Percentiles rank a stretch among this genome's conserved stretches.
Evolutionary conservation across 1,140 invertebrate species (phyloP).

Genomic region (Atta cephalotes): DNA sequence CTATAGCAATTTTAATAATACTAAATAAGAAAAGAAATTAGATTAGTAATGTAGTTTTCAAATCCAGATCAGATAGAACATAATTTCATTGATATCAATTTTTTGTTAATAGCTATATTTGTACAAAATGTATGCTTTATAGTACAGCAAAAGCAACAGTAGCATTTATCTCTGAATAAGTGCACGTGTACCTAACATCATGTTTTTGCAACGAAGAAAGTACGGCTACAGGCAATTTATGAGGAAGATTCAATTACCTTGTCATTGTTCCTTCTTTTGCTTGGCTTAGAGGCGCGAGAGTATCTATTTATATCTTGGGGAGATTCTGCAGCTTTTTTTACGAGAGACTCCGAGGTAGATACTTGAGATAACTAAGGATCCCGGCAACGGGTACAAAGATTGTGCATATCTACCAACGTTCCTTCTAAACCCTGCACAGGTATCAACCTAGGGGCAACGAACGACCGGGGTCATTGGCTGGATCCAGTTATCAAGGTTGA

Average conservation of each 20-base stretch:
- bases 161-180: not conserved
- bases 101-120: not conserved
- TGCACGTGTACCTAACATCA: not conserved
- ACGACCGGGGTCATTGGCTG: slow-evolving; percentile 76
- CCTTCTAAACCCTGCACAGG: slow-evolving; percentile 67
- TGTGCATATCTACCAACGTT: slow-evolving; percentile 51
- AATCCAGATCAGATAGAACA: not conserved
- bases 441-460: slow-evolving; percentile 71
- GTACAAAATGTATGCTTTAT: not conserved
- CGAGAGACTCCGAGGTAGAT: slow-evolving; percentile 30
- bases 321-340: slow-evolving; percentile 49
- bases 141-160: not conserved
- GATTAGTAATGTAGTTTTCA: not conserved
- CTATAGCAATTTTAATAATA: not conserved
- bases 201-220: slow-evolving; percentile 33
- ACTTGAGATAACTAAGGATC: slow-evolving; percentile 40
- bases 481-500: slow-evolving; percentile 79
- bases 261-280: slow-evolving; percentile 45
- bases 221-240: not conserved
- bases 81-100: not conserved
- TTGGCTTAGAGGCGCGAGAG: not conserved
- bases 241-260: slow-evolving; percentile 30
- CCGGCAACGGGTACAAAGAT: slow-evolving; percentile 41
- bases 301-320: slow-evolving; percentile 54
- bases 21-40: slow-evolving; percentile 1